Evolutionary conservation across 2,797 vertebrate species (phyloP), one percentile per base, ranked within the genome.

Genomic region (Miichthys miiuy): DNA sequence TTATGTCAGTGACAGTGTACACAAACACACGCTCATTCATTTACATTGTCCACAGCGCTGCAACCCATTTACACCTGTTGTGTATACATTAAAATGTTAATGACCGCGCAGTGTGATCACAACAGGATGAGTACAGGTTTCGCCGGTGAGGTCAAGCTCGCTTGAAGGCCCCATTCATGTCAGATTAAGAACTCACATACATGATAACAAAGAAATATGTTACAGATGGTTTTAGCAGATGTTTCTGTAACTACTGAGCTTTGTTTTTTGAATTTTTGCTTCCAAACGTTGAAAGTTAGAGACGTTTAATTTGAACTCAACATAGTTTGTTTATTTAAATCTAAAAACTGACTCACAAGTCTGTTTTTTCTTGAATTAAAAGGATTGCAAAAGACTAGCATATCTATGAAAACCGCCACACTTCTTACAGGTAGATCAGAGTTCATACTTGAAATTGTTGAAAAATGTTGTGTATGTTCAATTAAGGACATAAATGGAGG

Each of bases 11-110:
- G 14, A 21, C 48, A 8, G 9, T 52, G 21, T 42, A 87, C 63
- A 89, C 82, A 90, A 72, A 87, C 78, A 87, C 17, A 71, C 41
- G 8, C 71, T 71, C 30, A 27, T 38, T 70, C 71, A 83, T 86
- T 88, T 73, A 85, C 79, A 84, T 82, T 90, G 85, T 86, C 86
- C 84, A 85, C 84, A 90, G 12, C 16, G 68, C 47, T 17, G 1
- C 54, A 56, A 57, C 6, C 57, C 66, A 79, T 61, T 80, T 66
- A 5, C 2, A 2, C 77, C 64, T 88, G 89, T 90, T 91, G 82
- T 91, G 88, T 90, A 87, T 4, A 91, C 90, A 89, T 3, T 38
- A 10, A 75, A 27, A 10, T 42, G 54, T 38, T 58, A 81, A 86
- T 79, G 69, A 74, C 61, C 23, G 13, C 48, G 65, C 69, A 64